A percentile compares a stretch with the other conserved stretches of the same genome.
These are phyloP conservation scores for Lophura nycthemera DNA, from an alignment of 2,113 vertebrate species.

Conservation along the genomic window DNA sequence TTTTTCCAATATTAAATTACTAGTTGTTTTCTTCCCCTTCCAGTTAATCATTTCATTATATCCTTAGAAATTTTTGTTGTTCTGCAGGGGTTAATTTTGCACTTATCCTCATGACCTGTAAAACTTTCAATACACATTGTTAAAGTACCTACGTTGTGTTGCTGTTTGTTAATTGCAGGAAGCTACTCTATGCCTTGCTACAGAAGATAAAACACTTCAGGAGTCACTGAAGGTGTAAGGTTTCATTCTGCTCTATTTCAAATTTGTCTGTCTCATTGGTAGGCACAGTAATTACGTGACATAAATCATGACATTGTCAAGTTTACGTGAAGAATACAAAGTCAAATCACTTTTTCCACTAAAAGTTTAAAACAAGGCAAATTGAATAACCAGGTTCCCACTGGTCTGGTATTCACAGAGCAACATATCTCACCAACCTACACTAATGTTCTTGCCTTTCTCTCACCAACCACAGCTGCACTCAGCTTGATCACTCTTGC, in stretches of 20 bases:
- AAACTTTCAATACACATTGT: slow-evolving; percentile 38
- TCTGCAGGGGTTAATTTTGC: slow-evolving; percentile 73
- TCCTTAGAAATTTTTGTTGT: slow-evolving; percentile 65
- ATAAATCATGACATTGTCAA: background rate
- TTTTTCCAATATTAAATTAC: background rate
- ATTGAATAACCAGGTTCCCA: background rate
- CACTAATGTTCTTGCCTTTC: background rate
- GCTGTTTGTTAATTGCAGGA: slow-evolving; percentile 1
- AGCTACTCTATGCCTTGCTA: background rate
- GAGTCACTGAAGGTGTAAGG: background rate
- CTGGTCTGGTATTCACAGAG: background rate
- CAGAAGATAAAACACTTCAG: background rate
- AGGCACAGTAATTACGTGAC: background rate
- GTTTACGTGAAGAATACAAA: background rate
- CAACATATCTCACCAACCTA: background rate
- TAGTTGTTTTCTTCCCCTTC: background rate
- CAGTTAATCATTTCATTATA: slow-evolving; percentile 69
- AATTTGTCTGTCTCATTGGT: background rate
- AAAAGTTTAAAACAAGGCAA: background rate
- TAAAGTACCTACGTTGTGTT: background rate
- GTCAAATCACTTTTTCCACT: background rate
- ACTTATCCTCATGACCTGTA: slow-evolving; percentile 38
- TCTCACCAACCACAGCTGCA: background rate
- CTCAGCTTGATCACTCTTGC: background rate
- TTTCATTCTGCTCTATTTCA: background rate